Evolutionary conservation across 2,888 invertebrate genomes (phyloP).

Genomic region (Acrobasis suavella): DNA sequence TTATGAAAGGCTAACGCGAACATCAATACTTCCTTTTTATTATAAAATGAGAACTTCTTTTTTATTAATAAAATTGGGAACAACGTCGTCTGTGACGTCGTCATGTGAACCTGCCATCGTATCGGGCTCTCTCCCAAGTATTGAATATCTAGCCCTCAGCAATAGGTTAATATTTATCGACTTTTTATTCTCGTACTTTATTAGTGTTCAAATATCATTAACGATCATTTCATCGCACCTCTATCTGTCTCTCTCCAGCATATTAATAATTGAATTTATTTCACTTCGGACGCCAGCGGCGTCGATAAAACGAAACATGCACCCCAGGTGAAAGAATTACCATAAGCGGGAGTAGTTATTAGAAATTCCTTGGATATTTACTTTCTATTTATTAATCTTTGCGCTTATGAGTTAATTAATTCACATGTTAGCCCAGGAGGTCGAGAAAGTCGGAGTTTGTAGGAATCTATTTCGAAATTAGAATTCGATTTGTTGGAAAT

Average conservation of each 20-base stretch:
- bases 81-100: conserved; percentile 21
- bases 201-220: conserved; percentile 77
- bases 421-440: conserved; percentile 40
- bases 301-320: conserved; percentile 54
- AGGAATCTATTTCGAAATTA: conserved; percentile 4
- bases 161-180: conserved; percentile 75
- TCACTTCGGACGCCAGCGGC: conserved; percentile 52
- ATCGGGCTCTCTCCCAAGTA: conserved; percentile 48
- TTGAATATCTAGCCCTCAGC: conserved; percentile 55
- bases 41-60: not conserved
- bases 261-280: conserved; percentile 63
- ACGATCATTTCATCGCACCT: conserved; percentile 67
- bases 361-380: conserved; percentile 60
- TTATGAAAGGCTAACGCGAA: too few relatives aligned
- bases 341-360: conserved; percentile 46
- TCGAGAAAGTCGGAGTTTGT: conserved; percentile 46
- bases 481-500: not conserved
- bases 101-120: conserved; percentile 56
- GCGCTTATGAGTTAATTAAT: conserved; percentile 62
- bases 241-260: conserved; percentile 35
- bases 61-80: conserved; percentile 1
- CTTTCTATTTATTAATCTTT: conserved; percentile 59
- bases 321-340: conserved; percentile 60
- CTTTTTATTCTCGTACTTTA: conserved; percentile 73
- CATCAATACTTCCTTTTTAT: not conserved